Evolutionary conservation across 2,113 vertebrate species (phyloP).

Genomic region (Bos taurus): DNA sequence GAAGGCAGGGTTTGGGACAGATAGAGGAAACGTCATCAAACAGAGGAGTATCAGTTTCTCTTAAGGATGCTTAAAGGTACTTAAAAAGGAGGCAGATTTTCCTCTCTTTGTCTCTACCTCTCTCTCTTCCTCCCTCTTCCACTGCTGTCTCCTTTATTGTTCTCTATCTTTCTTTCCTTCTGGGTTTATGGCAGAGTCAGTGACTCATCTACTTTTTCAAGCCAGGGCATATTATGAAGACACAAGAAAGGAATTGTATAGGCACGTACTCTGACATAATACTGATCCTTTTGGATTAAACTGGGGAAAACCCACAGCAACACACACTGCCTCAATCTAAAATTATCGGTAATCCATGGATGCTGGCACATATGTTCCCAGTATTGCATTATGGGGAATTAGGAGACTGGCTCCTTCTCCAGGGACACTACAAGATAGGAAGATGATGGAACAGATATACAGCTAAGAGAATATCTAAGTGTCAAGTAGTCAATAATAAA

Average conservation of each 20-base stretch:
- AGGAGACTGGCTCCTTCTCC: not conserved
- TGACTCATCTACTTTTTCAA: constrained; percentile 26
- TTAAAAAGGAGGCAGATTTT: not conserved
- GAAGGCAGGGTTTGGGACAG: not conserved
- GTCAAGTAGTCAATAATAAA: not conserved
- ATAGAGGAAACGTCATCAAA: not conserved
- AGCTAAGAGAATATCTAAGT: not conserved
- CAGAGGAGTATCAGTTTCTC: not conserved
- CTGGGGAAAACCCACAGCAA: not conserved
- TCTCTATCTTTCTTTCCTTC: not conserved
- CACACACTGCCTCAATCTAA: not conserved
- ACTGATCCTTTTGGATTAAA: constrained; percentile 15
- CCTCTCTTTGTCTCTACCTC: not conserved
- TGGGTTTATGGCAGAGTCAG: not conserved
- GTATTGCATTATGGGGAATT: not conserved
- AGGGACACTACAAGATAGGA: not conserved
- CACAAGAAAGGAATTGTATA: constrained; percentile 17
- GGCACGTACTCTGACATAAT: not conserved
- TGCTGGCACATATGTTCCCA: not conserved
- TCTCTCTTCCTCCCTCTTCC: not conserved
- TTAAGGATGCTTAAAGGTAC: not conserved
- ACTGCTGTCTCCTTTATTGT: not conserved
- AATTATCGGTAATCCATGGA: not conserved
- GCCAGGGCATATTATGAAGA: constrained; percentile 1
- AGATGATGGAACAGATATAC: not conserved